Base-by-base conservation (phyloP, 2,888 invertebrate species). In the Cybosia mesomella region DNA sequence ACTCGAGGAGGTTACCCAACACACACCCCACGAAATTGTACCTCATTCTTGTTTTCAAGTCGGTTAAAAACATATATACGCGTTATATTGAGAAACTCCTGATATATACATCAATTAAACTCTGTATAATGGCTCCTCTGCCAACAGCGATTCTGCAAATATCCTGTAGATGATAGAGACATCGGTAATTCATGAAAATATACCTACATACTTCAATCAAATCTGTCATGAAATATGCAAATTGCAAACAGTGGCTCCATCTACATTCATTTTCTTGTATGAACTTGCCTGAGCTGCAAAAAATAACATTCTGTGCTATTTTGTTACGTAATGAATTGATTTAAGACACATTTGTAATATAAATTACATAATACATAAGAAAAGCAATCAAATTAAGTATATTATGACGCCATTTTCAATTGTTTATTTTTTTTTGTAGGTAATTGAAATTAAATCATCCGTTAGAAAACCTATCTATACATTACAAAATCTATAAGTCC, bases 181-280 rank as follows among this genome's bases (percentile, higher is more conserved):
- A 28, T 28, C 28, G 28, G 13, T 59, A 59, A 39, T 24, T 59
- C 18, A 22, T 39, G 39, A 49, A 53, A n/a, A 8, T 62, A 28
- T 28, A 21, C 28, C n/a, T 61, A 28, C 7, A 7, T 39, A 55
- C 55, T 55, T 55, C 13, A 15, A 15, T 15, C 22, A 13, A 24
- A 24, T 28, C 13, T 7, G 15, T 24, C 7, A 15, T 55, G 8
- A 55, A 24, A 24, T 55, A 55, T 55, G 24, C 8, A 62, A 62
- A 53, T 32, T 49, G 1, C n/a, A n/a, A 49, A 62, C 49, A 53
- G 13, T 32, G 11, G 32, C 61, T 49, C 61, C 61, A 62, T 62
- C 61, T 62, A 62, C 7, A 32, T 2, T 15, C 13, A 49, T 62
- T 62, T 62, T 62, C 49, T 2, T 62, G 28, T 22, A 24, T 15